Percentiles rank a stretch among this genome's conserved stretches.
Evolutionary conservation across 2,888 invertebrate species (phyloP).

Genomic region (Diaprepes abbreviatus): DNA sequence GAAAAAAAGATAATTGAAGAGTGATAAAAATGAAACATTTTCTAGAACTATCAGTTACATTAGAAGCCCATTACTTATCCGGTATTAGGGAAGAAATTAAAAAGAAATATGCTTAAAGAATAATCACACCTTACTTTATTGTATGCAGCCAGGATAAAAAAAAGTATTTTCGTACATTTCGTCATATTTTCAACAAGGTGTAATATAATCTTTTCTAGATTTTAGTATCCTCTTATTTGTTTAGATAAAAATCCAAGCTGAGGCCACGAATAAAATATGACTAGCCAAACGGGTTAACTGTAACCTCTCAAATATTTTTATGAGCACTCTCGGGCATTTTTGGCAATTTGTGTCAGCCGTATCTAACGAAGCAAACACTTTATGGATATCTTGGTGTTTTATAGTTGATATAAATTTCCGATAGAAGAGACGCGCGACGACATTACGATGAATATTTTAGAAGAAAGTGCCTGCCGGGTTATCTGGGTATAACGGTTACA

Average conservation of each 20-base stretch:
- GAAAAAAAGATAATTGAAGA: no score
- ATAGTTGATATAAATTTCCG: slow-evolving; percentile 49
- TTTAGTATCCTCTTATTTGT: slow-evolving; percentile 22
- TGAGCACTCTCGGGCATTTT: slow-evolving; percentile 46
- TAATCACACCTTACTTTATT: no score
- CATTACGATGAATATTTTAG: slow-evolving; percentile 1
- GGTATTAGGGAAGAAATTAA: no score
- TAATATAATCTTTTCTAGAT: background rate
- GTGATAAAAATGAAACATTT: no score
- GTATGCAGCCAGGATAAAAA: no score
- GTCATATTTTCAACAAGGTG: background rate
- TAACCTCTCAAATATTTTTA: slow-evolving; percentile 49
- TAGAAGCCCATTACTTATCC: no score
- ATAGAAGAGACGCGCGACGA: slow-evolving; percentile 31
- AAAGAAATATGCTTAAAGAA: no score
- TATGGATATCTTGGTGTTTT: slow-evolving; percentile 48
- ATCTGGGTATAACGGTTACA: background rate
- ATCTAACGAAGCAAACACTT: slow-evolving; percentile 49
- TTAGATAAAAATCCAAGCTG: slow-evolving; percentile 41
- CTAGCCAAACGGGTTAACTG: slow-evolving; percentile 46
- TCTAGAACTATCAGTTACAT: no score
- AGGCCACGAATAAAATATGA: slow-evolving; percentile 24
- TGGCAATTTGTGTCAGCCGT: slow-evolving; percentile 50
- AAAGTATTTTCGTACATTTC: no score
- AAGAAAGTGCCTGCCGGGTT: background rate